These are phyloP conservation scores for Andrena bicolor DNA, from an alignment of 2,888 invertebrate genomes.

Conservation along the genomic window DNA sequence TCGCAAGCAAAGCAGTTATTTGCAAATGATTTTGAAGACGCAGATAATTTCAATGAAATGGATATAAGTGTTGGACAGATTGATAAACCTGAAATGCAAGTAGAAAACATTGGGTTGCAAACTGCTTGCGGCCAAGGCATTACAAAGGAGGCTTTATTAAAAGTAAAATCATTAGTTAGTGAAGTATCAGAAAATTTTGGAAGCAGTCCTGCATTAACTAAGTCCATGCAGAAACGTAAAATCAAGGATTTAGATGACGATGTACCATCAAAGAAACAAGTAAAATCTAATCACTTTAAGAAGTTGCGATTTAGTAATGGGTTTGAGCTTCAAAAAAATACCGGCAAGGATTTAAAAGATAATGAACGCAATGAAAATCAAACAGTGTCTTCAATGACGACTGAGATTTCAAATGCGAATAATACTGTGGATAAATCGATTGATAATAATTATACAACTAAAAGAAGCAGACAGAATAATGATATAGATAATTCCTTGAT, in stretches of 20 bases:
- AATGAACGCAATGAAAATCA: not conserved
- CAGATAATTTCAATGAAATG: not conserved
- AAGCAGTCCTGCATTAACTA: not conserved
- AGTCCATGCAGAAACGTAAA: slow-evolving; percentile 56
- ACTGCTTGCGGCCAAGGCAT: slow-evolving; percentile 12
- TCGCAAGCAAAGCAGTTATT: slow-evolving; percentile 9
- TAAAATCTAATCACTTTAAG: slow-evolving; percentile 63
- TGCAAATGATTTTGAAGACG: slow-evolving; percentile 2
- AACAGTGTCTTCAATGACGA: not conserved
- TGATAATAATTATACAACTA: not conserved
- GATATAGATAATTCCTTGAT: slow-evolving; percentile 18
- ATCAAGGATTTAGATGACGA: slow-evolving; percentile 66
- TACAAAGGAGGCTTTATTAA: slow-evolving; percentile 20
- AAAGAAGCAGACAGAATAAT: not conserved
- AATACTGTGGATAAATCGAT: not conserved
- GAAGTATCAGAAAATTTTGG: not conserved
- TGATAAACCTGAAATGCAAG: not conserved
- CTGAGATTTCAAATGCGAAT: not conserved
- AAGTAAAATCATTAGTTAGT: slow-evolving; percentile 15
- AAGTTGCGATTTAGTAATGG: slow-evolving; percentile 73
- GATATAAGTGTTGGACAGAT: no score
- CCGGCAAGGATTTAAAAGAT: slow-evolving; percentile 57
- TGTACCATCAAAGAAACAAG: slow-evolving; percentile 15
- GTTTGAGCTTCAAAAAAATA: slow-evolving; percentile 72
- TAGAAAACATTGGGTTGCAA: slow-evolving; percentile 17